Conservation (phyloP, 2,888 invertebrate species). For the Linhomoeus sp. region DNA sequence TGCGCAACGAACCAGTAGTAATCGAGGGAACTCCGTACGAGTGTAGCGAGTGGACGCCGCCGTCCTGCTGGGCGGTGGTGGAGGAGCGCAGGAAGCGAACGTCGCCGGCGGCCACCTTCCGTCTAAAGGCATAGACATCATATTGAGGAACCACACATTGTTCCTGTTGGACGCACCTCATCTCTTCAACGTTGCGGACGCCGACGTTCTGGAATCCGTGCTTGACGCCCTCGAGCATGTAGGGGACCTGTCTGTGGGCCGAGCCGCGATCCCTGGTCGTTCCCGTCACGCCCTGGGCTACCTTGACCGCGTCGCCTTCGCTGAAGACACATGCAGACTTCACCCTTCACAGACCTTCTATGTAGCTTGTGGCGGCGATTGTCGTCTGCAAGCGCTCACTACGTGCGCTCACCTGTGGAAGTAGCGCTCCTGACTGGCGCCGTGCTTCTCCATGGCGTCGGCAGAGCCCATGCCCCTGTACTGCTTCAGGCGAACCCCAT, state of each 20-base stretch:
- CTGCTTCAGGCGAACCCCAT: slow-evolving; percentile 89
- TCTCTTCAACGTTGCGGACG: slow-evolving; percentile 15
- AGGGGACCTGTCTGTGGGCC: slow-evolving; percentile 79
- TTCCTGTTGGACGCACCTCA: no score
- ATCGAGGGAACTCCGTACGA: slow-evolving; percentile 9
- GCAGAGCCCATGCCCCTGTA: slow-evolving; percentile 96
- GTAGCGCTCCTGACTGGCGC: no score
- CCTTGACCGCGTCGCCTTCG: slow-evolving; percentile 81
- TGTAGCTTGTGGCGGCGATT: no score
- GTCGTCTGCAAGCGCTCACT: no score
- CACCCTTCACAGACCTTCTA: no score
- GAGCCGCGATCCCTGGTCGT: slow-evolving; percentile 95
- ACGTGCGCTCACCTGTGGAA: no score
- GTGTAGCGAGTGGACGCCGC: slow-evolving; percentile 1
- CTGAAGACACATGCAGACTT: slow-evolving; percentile 38
- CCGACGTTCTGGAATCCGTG: slow-evolving; percentile 96
- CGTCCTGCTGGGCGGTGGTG: slow-evolving; percentile 35
- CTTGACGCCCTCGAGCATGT: slow-evolving; percentile 77
- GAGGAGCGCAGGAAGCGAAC: no score
- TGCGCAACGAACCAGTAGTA: no score
- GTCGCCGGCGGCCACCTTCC: no score
- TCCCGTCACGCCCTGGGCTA: slow-evolving; percentile 95
- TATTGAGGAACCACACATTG: no score
- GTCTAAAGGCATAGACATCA: no score
- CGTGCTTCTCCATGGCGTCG: slow-evolving; percentile 81